Conservation (phyloP, 35 echinoderm and acorn worm genomes). For the Amphiura filiformis region DNA sequence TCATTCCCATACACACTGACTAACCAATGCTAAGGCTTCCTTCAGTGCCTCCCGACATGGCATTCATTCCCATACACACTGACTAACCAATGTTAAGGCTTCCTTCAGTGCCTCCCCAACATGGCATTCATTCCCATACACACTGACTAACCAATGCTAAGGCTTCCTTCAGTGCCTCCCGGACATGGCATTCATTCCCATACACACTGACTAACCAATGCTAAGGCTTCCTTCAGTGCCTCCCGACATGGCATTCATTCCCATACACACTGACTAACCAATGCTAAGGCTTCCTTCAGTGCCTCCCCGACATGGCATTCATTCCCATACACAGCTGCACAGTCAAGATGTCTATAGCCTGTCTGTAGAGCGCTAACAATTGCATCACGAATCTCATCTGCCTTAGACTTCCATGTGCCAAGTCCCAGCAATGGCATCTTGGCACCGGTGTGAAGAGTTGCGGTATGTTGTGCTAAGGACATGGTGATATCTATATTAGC, state of each 20-base stretch:
- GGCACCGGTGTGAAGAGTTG: no score
- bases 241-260: no score
- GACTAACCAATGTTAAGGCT: no score
- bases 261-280: not conserved
- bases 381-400: conserved; percentile 60
- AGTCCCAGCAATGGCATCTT: not conserved
- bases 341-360: conserved; percentile 85
- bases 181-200: not conserved
- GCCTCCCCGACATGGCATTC: conserved; percentile 68
- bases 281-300: conserved; percentile 20
- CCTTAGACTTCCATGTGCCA: conserved; percentile 56
- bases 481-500: no score
- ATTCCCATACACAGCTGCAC: conserved; percentile 69
- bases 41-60: not conserved
- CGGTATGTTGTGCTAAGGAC: no score
- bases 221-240: no score
- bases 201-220: not conserved
- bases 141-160: not conserved
- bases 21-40: not conserved
- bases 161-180: not conserved
- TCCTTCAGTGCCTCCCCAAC: no score
- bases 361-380: conserved; percentile 61
- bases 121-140: no score
- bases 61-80: not conserved
- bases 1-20: not conserved